phyloP scores from a whole-genome alignment of 1,140 invertebrate species.

The Cheumatopsyche charites region DNA sequence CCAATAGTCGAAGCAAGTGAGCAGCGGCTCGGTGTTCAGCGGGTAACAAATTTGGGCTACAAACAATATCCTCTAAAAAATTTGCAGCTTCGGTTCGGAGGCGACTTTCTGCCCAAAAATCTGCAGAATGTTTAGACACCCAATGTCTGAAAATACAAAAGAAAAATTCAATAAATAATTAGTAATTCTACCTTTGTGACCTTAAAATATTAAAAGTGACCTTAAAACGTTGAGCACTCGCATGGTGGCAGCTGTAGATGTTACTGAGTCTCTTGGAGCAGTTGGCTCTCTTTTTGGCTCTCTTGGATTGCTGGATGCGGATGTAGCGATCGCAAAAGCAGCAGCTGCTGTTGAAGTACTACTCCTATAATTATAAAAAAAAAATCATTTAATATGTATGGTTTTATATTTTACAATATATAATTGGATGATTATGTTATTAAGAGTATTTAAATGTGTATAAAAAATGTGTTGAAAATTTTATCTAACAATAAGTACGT shows the following conservation, averaged over 20 bases:
- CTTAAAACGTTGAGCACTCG: conserved; percentile 88
- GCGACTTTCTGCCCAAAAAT: conserved; percentile 82
- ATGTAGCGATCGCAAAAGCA: conserved; percentile 92
- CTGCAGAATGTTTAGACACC: conserved; percentile 75
- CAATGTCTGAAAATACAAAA: conserved; percentile 60
- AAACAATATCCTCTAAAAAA: conserved; percentile 88
- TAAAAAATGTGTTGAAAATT: no score
- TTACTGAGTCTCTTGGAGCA: conserved; percentile 78
- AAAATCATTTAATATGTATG: not conserved
- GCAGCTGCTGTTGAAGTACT: conserved; percentile 88
- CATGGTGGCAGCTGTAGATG: conserved; percentile 93
- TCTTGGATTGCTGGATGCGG: conserved; percentile 81
- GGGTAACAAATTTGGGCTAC: conserved; percentile 83
- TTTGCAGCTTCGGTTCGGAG: conserved; percentile 81
- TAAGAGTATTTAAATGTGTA: no score
- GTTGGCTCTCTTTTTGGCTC: conserved; percentile 51
- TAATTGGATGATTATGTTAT: no score
- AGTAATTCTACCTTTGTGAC: no score
- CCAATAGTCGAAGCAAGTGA: conserved; percentile 79
- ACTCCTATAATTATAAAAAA: conserved; percentile 67
- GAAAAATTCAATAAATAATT: not conserved
- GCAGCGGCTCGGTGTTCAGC: conserved; percentile 89
- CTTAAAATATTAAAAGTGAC: conserved; percentile 46
- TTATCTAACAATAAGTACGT: no score
- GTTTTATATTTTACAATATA: no score